Percentiles rank a stretch among this genome's conserved stretches.
Evolutionary conservation across 2,113 vertebrate species (phyloP).

Genomic region (Chaetodon trifascialis): DNA sequence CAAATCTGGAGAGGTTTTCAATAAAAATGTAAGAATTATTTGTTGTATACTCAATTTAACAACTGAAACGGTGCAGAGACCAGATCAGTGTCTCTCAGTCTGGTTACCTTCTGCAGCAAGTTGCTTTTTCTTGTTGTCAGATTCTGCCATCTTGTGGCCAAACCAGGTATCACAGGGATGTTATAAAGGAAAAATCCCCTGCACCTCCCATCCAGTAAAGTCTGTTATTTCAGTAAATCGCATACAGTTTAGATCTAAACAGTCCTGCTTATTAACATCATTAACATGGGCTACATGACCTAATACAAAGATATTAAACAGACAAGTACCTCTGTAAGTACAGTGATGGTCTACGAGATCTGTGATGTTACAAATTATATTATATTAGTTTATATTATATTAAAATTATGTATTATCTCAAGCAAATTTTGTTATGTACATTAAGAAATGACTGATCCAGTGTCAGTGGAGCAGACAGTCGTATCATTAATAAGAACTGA

Average conservation of each 20-base stretch:
- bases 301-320: no score
- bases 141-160: constrained; percentile 66
- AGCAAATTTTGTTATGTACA: no score
- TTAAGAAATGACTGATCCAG: no score
- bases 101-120: background rate
- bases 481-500: background rate
- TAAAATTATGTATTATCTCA: no score
- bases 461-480: background rate
- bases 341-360: no score
- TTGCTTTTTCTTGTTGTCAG: constrained; percentile 18
- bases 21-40: background rate
- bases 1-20: background rate
- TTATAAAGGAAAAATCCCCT: background rate
- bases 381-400: no score
- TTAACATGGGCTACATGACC: no score
- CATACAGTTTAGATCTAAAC: no score
- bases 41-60: background rate
- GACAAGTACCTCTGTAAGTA: no score
- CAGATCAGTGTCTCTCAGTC: background rate
- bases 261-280: no score
- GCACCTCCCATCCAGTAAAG: background rate
- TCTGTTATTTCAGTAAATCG: no score
- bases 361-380: no score
- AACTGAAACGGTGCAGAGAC: background rate
- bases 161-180: background rate